Evolutionary conservation across 2,113 vertebrate species (phyloP), one percentile per base, ranked within the genome.

Genomic region (Seriola quinqueradiata): DNA sequence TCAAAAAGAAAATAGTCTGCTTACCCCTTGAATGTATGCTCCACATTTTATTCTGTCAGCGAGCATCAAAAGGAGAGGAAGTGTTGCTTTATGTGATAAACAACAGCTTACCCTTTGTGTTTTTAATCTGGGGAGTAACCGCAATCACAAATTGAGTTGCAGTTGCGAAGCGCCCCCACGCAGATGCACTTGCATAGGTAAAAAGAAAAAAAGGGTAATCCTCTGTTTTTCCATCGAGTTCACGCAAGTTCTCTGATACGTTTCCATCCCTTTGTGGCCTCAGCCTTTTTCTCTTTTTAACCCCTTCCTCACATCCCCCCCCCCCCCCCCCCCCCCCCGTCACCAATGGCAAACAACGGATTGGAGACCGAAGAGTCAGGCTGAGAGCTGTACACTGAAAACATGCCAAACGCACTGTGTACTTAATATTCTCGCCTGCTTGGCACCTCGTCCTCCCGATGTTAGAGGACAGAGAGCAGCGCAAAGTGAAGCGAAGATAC

Each of bases 51-150:
- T 60, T 75, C 21, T 61, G 70, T 72, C 55, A 46, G 64, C 50
- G 0, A 50, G 55, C 55, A 54, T 75, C 50, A 74, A 48, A 28
- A 73, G 58, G 23, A 3, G 13, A 32, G 46, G 75, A 75, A 36
- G 32, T 23, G 74, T 34, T 60, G 60, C 60, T 63, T 72, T 9
- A 46, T 7, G 28, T 36, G 61, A 77, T 46, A 75, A 85, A 81
- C 81, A 81, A 21, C 48, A 72, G 32, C 48, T 82, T 63, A 81
- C 1, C 19, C 55, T 89, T 81, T 78, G 59, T 44, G 23, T 61
- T 70, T 87, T 79, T 79, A 74, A 89, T 85, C 78, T 81, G 28
- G 66, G 58, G 66, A 70, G 78, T 70, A 57, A 16, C n/a, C 3
- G 25, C 28, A 55, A 50, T 67, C 5, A 40, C 9, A 32, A 12